These are phyloP conservation scores for Pseudopodoces humilis DNA, from an alignment of 2,113 vertebrate genomes.

Conservation along the genomic window DNA sequence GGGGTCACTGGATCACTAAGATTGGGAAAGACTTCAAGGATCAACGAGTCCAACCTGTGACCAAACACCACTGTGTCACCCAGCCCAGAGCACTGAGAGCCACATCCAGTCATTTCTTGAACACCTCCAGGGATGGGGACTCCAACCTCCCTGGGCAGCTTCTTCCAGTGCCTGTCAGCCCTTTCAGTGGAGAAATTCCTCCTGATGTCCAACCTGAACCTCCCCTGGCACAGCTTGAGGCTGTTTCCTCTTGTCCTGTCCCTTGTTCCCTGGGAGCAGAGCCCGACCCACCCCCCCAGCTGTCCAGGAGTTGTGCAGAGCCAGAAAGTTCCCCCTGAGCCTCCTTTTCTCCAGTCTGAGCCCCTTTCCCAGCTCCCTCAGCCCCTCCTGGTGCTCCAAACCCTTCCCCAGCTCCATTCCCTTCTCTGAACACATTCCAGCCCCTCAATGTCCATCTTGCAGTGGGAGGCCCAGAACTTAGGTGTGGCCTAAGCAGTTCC, in stretches of 20 bases:
- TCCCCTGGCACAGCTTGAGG: neutral
- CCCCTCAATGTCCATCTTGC: neutral
- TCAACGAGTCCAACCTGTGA: neutral
- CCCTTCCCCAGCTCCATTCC: neutral
- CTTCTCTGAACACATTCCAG: neutral
- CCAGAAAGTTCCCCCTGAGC: neutral
- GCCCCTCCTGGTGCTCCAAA: neutral
- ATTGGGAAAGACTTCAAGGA: neutral
- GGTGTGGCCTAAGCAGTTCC: neutral
- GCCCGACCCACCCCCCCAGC: fast-evolving
- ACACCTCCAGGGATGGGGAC: neutral
- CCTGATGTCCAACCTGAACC: neutral
- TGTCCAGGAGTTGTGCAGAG: neutral
- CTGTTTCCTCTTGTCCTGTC: fast-evolving
- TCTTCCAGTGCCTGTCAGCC: fast-evolving
- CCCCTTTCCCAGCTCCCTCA: neutral
- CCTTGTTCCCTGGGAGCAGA: neutral
- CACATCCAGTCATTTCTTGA: fast-evolving
- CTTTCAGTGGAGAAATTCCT: neutral
- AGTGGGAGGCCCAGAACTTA: neutral
- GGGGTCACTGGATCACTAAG: neutral
- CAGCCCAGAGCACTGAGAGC: neutral
- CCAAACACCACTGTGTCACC: neutral
- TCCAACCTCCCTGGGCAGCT: neutral
- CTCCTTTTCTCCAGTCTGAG: neutral